Evolutionary conservation across 2,888 invertebrate species (phyloP), one percentile per base, ranked within the genome.

Genomic region (Agrilus mali): DNA sequence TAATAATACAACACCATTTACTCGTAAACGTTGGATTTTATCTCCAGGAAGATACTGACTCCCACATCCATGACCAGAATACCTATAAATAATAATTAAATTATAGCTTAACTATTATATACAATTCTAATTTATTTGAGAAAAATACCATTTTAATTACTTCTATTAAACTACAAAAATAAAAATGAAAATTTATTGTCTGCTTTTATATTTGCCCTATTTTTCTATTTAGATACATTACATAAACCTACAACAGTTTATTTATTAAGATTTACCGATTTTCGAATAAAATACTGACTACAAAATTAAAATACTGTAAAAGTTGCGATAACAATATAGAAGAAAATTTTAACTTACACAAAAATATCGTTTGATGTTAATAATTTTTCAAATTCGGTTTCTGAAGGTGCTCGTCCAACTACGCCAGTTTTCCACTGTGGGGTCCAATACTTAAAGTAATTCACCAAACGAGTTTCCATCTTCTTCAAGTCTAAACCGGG

Each of bases 61-160:
- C 1, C 82, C 82, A 46, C 74, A 73, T 4, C 82, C 82, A 60
- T 85, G 83, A 17, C 83, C 84, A 55, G 73, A 74, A 60, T 81
- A 84, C 13, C 80, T 80, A 56, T 38, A 58, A 47, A 31, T 16
- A 10, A 40, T 37, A 22, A 2, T 27, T 20, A 14, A 36, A 39
- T 15, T 39, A 36, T 27, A 38, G 13, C 14, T 44, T 40, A 13
- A 40, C 16, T 35, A 38, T 36, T 17, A 2, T 38, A 20, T 20
- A 17, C 5, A 3, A 6, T 4, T 20, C 20, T 7, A 20, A 20
- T 20, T 20, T 2, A 20, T 20, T 20, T 31, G n/a, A 22, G n/a
- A 14, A 22, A 33, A 1, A 34, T 35, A 33, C 20, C 6, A 1
- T 20, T 20, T 20, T 20, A 7, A 20, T 20, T 20, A 6, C n/a